Evolutionary conservation across 2,797 vertebrate genomes (phyloP), one percentile per base, ranked within the genome.

Genomic region (Sebastes kiyomatsui): DNA sequence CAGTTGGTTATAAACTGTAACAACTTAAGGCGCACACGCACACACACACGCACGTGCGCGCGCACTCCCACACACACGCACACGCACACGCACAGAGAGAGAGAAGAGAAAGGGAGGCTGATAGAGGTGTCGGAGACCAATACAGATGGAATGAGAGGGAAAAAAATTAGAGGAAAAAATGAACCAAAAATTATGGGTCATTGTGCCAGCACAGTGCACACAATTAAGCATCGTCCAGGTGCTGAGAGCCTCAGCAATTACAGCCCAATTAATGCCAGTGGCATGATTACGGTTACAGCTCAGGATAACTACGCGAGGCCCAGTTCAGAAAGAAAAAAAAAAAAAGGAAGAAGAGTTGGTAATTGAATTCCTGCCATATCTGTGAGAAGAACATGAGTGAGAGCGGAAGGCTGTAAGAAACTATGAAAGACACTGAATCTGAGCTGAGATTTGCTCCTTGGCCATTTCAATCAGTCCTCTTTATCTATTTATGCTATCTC

Each of bases 141-240:
- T 83, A 79, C 82, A 92, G 88, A 93, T 74, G 83, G 81, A 87
- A 88, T 49, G 82, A 89, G 88, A 82, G 76, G 64, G 81, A 87
- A 88, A 86, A 84, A 93, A 92, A 38, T 79, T 79, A 75, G 70
- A 46, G 76, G 87, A 94, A 23, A 66, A 94, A 94, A 95, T 93
- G 93, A 95, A 95, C 92, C 95, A 94, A 95, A 96, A 95, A 95
- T 95, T 92, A 95, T 88, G 93, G 95, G 96, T 96, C 95, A 95
- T 93, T 95, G 95, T 95, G 95, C 94, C 95, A 93, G 93, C 92
- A 94, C 94, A 95, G 94, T 96, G 95, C 96, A 95, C 95, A 94
- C 96, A 95, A 96, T 96, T 96, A 96, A 96, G 93, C 96, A 96
- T 96, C 91, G 93, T 93, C 94, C 96, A 96, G 96, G 96, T 96